Conservation (phyloP, 2,888 invertebrate genomes). For the Panorpa germanica region DNA sequence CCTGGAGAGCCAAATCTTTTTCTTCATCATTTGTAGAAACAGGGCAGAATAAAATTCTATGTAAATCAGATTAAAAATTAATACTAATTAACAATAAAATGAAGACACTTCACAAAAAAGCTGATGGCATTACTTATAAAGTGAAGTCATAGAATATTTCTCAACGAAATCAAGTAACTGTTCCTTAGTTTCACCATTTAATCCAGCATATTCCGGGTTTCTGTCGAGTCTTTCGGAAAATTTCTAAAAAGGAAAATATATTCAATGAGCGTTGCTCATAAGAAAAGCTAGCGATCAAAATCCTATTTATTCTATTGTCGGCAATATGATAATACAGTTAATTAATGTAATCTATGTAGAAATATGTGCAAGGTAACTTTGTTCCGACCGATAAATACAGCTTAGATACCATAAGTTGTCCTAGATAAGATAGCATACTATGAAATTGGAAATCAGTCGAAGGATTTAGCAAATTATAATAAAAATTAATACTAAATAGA, state of each 20-base stretch:
- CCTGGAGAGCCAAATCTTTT: conserved; percentile 81
- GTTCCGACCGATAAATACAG: too few species aligned
- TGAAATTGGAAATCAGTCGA: too few species aligned
- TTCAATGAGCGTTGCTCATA: too few species aligned
- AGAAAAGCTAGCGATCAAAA: too few species aligned
- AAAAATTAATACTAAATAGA: too few species aligned
- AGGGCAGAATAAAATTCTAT: conserved; percentile 70
- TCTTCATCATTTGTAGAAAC: conserved; percentile 82
- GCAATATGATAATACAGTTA: too few species aligned
- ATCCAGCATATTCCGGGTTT: conserved; percentile 38
- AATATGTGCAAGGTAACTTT: too few species aligned
- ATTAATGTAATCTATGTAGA: too few species aligned
- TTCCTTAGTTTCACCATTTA: conserved; percentile 55
- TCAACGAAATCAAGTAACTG: conserved; percentile 83
- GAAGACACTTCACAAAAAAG: background rate
- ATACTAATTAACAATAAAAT: background rate
- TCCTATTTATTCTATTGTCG: too few species aligned
- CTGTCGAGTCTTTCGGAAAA: conserved; percentile 56
- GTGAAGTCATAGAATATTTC: conserved; percentile 76
- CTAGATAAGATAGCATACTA: too few species aligned
- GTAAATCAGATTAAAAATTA: conserved; percentile 20
- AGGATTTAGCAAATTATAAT: too few species aligned
- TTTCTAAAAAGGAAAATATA: conserved; percentile 20
- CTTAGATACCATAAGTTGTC: too few species aligned
- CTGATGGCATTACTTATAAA: conserved; percentile 50